Percentiles rank a stretch among this genome's conserved stretches.
Evolutionary conservation across 2,888 invertebrate genomes (phyloP).

Genomic region (Cephus spinipes): DNA sequence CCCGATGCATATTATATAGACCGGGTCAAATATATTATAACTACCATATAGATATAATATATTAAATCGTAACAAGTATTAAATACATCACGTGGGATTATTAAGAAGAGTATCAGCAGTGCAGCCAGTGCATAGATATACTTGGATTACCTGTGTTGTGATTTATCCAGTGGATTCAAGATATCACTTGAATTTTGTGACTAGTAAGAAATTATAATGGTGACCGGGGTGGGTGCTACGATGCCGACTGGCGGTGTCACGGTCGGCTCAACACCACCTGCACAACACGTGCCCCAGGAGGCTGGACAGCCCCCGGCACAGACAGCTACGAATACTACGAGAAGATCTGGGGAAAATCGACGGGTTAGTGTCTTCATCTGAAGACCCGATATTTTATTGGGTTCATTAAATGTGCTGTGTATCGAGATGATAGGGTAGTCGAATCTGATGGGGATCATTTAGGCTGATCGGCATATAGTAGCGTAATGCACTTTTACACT

Average conservation of each 20-base stretch:
- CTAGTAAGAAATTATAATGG: conserved; percentile 43
- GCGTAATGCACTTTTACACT: not conserved
- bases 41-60: not conserved
- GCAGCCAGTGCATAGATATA: conserved; percentile 1
- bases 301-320: conserved; percentile 63
- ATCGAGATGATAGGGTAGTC: not conserved
- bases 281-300: conserved; percentile 65
- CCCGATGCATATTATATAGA: not conserved
- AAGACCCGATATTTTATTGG: not conserved
- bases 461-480: too few relatives aligned
- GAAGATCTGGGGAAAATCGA: conserved; percentile 66
- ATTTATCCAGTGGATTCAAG: conserved; percentile 2
- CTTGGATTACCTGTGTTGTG: conserved; percentile 13
- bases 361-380: conserved; percentile 61
- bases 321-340: conserved; percentile 52
- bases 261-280: conserved; percentile 61
- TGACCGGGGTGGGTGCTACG: conserved; percentile 64
- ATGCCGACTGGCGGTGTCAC: conserved; percentile 64
- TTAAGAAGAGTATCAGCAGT: not conserved
- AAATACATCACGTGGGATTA: conserved; percentile 19
- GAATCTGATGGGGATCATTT: too few relatives aligned
- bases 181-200: conserved; percentile 22
- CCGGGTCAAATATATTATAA: not conserved
- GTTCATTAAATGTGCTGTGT: not conserved
- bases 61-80: conserved; percentile 6